phyloP scores from a whole-genome alignment of 2,113 vertebrate species.

The Xiphophorus couchianus region DNA sequence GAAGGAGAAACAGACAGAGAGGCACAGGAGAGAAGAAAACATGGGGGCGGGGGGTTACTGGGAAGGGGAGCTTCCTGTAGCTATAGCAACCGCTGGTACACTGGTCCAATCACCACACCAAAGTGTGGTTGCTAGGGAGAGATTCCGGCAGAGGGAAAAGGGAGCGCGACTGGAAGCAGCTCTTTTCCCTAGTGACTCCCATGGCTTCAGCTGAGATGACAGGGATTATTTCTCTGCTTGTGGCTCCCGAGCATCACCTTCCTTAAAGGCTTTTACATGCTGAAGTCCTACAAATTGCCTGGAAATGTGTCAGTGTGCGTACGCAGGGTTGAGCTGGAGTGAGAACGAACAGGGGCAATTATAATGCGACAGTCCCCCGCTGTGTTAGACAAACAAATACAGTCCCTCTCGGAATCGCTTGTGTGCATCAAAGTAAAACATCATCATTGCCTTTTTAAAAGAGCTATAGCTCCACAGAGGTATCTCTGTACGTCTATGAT shows the following conservation, averaged over 20 bases:
- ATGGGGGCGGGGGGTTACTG: slow-evolving; percentile 58
- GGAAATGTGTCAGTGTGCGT: slow-evolving; percentile 25
- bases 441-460: slow-evolving; percentile 6
- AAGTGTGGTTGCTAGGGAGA: slow-evolving; percentile 82
- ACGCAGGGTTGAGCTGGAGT: background rate
- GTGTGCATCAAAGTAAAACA: background rate
- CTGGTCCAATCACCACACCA: slow-evolving; percentile 81
- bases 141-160: slow-evolving; percentile 69
- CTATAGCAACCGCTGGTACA: slow-evolving; percentile 80
- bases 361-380: slow-evolving; percentile 6
- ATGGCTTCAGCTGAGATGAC: slow-evolving; percentile 58
- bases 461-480: background rate
- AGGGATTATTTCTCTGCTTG: slow-evolving; percentile 50
- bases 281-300: slow-evolving; percentile 34
- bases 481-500: slow-evolving; percentile 20
- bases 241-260: slow-evolving; percentile 23
- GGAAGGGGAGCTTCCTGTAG: slow-evolving; percentile 80
- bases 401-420: background rate
- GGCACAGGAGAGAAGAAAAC: slow-evolving; percentile 39
- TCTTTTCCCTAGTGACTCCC: slow-evolving; percentile 55
- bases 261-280: slow-evolving; percentile 34
- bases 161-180: slow-evolving; percentile 50
- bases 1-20: slow-evolving; percentile 47
- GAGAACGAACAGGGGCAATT: slow-evolving; percentile 26
- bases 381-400: slow-evolving; percentile 16